phyloP scores from a whole-genome alignment of 2,113 vertebrate species.

The Maccullochella peelii region DNA sequence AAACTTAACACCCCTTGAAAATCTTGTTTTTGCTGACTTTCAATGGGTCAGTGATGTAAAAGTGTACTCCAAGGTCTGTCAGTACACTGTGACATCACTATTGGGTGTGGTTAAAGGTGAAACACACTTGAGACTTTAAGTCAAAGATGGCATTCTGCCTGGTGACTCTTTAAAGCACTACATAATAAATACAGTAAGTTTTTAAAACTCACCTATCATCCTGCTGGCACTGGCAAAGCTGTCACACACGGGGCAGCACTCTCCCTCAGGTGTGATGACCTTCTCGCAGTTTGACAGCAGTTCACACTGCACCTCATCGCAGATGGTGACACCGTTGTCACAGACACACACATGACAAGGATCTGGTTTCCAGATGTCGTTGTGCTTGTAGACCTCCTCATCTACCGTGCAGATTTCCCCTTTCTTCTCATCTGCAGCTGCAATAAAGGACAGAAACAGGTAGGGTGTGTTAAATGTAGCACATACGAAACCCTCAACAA shows the following conservation, averaged over 20 bases:
- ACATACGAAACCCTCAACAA: rapidly evolving
- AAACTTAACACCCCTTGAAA: not conserved
- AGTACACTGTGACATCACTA: no score
- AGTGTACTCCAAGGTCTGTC: not conserved
- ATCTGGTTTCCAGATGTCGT: conserved; percentile 92
- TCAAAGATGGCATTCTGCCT: no score
- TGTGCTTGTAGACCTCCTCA: conserved; percentile 87
- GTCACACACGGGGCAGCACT: conserved; percentile 93
- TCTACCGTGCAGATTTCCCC: conserved; percentile 87
- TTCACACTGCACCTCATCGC: conserved; percentile 91
- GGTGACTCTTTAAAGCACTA: no score
- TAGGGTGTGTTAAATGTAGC: rapidly evolving
- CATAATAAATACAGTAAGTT: no score
- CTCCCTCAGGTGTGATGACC: conserved; percentile 85
- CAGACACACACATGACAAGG: conserved; percentile 93
- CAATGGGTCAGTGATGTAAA: not conserved
- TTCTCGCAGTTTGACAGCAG: conserved; percentile 87
- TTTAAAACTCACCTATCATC: conserved; percentile 68
- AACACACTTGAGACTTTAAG: no score
- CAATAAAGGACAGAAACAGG: rapidly evolving
- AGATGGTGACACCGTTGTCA: conserved; percentile 90
- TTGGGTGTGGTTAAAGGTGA: no score
- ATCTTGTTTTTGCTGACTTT: not conserved
- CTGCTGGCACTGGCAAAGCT: conserved; percentile 76
- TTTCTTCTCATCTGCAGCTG: conserved; percentile 51